Percentiles rank a stretch among this genome's conserved stretches.
phyloP scores from a whole-genome alignment of 1,140 invertebrate species.

The Cydia strobilella region DNA sequence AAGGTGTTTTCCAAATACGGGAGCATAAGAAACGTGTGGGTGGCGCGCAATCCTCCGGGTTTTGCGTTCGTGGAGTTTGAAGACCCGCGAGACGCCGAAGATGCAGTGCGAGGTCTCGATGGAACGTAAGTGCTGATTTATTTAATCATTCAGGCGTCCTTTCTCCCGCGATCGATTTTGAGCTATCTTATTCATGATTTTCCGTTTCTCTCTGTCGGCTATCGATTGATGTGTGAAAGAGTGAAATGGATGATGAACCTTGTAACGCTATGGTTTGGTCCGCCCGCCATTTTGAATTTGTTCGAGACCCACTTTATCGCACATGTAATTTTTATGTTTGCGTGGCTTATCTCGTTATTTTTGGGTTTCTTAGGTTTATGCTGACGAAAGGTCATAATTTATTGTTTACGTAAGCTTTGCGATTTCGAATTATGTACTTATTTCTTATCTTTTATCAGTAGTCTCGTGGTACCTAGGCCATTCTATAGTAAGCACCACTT shows the following conservation, averaged over 20 bases:
- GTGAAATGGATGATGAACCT: not conserved
- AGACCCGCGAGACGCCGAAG: constrained; percentile 97
- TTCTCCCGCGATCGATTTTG: constrained; percentile 3
- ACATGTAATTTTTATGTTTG: constrained; percentile 11
- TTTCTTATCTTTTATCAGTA: not conserved
- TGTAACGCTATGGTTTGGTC: not conserved
- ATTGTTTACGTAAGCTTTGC: not conserved
- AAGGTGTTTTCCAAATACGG: constrained; percentile 97
- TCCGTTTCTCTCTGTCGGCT: not conserved
- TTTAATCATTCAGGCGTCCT: constrained; percentile 11
- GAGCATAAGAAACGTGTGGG: constrained; percentile 97
- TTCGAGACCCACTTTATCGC: constrained; percentile 14
- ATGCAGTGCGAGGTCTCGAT: constrained; percentile 96
- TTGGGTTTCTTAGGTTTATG: no score
- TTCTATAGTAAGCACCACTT: not conserved
- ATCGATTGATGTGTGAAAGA: not conserved
- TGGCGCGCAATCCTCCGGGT: constrained; percentile 95
- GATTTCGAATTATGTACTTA: not conserved
- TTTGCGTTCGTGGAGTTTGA: constrained; percentile 99
- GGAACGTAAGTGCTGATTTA: constrained; percentile 87
- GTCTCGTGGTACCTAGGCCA: not conserved
- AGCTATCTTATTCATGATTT: not conserved
- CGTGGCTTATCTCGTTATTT: not conserved
- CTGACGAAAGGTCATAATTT: constrained; percentile 23
- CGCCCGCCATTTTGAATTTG: constrained; percentile 20